Conservation (phyloP, 2,113 vertebrate species). For the Cryptomyrus ogoouensis region DNA sequence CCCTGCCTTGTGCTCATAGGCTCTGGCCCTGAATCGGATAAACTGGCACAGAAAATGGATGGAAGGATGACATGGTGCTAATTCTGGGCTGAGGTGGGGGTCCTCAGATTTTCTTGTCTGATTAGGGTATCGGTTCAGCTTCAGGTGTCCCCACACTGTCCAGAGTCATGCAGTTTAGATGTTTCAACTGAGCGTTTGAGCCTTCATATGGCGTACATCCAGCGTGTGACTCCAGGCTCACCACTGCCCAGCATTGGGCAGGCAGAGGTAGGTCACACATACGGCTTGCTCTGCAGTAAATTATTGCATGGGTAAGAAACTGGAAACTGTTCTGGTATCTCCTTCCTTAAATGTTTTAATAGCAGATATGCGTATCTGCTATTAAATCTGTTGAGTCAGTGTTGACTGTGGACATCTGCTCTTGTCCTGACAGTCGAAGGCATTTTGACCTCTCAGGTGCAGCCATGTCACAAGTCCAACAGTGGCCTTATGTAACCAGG, state of each 20-base stretch:
- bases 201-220: not conserved
- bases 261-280: not conserved
- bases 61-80: not conserved
- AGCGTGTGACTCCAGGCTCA: not conserved
- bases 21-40: no score
- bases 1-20: no score
- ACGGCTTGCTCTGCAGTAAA: not conserved
- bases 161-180: not conserved
- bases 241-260: not conserved
- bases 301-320: not conserved
- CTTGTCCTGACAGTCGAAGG: not conserved
- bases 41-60: no score
- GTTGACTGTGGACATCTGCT: not conserved
- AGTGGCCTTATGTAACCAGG: slow-evolving; percentile 13
- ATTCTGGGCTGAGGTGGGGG: no score
- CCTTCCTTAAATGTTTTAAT: not conserved
- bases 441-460: not conserved
- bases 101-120: not conserved
- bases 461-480: not conserved
- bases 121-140: not conserved
- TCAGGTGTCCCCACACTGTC: not conserved
- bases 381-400: not conserved
- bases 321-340: not conserved
- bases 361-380: not conserved
- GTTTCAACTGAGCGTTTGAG: not conserved